Conservation (phyloP, 2,888 invertebrate genomes). For the Chrysodeixis includens region DNA sequence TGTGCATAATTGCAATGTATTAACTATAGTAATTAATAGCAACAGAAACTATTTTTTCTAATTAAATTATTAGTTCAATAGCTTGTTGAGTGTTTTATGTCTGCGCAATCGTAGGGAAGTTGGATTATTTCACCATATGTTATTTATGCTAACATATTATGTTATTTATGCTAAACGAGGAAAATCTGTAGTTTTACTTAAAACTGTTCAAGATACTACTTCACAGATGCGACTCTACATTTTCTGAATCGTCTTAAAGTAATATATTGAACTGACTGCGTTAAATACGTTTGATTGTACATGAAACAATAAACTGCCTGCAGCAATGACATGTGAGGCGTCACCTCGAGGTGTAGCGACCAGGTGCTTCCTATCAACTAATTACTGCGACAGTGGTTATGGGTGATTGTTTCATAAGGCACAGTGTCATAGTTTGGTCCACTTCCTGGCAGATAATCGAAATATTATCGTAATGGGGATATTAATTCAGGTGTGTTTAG, state of each 20-base stretch:
- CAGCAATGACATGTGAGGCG: background rate
- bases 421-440: conserved; percentile 47
- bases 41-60: too few relatives aligned
- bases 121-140: too few relatives aligned
- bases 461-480: conserved; percentile 61
- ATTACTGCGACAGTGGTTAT: conserved; percentile 23
- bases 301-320: background rate
- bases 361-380: conserved; percentile 24
- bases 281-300: background rate
- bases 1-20: background rate
- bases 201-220: too few relatives aligned
- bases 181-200: too few relatives aligned
- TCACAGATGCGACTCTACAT: too few relatives aligned
- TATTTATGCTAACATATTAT: too few relatives aligned
- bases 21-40: background rate
- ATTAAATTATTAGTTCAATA: too few relatives aligned
- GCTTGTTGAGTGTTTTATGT: too few relatives aligned
- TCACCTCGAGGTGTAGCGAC: background rate
- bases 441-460: conserved; percentile 58
- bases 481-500: conserved; percentile 56
- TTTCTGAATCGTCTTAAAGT: too few relatives aligned
- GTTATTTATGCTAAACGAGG: too few relatives aligned
- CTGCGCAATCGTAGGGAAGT: too few relatives aligned
- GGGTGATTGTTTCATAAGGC: conserved; percentile 30
- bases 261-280: background rate